Evolutionary conservation across 2,888 invertebrate species (phyloP), one percentile per base, ranked within the genome.

Genomic region (Orthonevra nobilis): DNA sequence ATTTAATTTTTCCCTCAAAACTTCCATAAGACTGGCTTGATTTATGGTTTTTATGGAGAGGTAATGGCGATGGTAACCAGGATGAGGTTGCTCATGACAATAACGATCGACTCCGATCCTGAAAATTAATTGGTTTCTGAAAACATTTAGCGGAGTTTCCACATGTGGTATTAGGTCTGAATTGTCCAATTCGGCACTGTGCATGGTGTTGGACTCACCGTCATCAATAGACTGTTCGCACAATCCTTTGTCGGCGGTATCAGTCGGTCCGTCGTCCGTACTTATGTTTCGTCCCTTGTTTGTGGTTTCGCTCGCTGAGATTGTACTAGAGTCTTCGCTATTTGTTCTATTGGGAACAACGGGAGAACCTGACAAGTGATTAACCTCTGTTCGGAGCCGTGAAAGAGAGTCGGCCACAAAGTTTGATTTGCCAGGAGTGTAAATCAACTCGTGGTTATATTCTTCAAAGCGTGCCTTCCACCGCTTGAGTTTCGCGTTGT

Each of bases 401-500:
- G 38, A 54, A 7, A 36, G 34, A 36, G 52, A 23, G 14, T 52
- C 23, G 6, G 34, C 52, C 52, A 52, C 52, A 26, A 54, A 54
- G 40, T 40, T 40, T 40, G 40, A 19, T 40, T 5, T 40, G 9
- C 1, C 15, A 19, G 40, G 40, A 9, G 17, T 40, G 9, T 70
- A 10, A 42, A 44, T 28, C 23, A 34, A 15, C 52, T 50, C 46
- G 36, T 44, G 10, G 46, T 54, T 52, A 23, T 58, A 74, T 32
- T 75, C 68, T 30, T 75, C 60, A 17, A 61, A 60, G 14, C 70
- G 2, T 23, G 64, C 12, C 12, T 64, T 54, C 26, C 28, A 54
- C 14, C 36, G 36, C 26, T 36, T 54, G 4, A 36, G 9, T 17
- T 54, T 54, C 9, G 38, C 36, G n/a, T 54, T 38, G 23, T n/a